Evolutionary conservation across 92 coral and sea anemone species (phyloP).

Genomic region (Bergia sp.): DNA sequence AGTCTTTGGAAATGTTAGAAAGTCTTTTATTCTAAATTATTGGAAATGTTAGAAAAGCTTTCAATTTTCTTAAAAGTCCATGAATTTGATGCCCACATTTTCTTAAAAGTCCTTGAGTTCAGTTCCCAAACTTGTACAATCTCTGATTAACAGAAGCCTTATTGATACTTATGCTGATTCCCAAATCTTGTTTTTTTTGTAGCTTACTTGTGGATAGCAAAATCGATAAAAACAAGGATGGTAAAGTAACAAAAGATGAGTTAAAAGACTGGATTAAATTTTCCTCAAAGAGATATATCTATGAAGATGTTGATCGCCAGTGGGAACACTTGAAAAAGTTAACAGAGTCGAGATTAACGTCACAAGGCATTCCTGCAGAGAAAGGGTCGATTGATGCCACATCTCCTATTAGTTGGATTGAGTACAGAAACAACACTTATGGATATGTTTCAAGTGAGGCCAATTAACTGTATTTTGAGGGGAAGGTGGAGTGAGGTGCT

Average conservation of each 20-base stretch:
- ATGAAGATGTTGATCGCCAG: slow-evolving; percentile 97
- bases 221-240: slow-evolving; percentile 80
- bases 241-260: slow-evolving; percentile 86
- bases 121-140: too few relatives aligned
- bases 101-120: too few relatives aligned
- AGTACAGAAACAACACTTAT: slow-evolving; percentile 90
- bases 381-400: slow-evolving; percentile 63
- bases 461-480: too few relatives aligned
- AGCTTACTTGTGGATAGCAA: slow-evolving; percentile 82
- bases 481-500: not conserved
- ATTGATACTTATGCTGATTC: too few relatives aligned
- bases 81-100: too few relatives aligned
- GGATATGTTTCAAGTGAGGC: slow-evolving; percentile 80
- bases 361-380: slow-evolving; percentile 51
- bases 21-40: too few relatives aligned
- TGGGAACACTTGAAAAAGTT: slow-evolving; percentile 88
- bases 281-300: slow-evolving; percentile 87
- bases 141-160: too few relatives aligned
- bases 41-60: too few relatives aligned
- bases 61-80: too few relatives aligned
- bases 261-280: slow-evolving; percentile 82
- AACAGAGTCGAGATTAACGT: slow-evolving; percentile 58
- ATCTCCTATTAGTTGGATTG: slow-evolving; percentile 78
- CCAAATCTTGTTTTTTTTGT: slow-evolving; percentile 1
- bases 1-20: not conserved